phyloP scores from a whole-genome alignment of 2,888 invertebrate genomes.

The Dione juno region DNA sequence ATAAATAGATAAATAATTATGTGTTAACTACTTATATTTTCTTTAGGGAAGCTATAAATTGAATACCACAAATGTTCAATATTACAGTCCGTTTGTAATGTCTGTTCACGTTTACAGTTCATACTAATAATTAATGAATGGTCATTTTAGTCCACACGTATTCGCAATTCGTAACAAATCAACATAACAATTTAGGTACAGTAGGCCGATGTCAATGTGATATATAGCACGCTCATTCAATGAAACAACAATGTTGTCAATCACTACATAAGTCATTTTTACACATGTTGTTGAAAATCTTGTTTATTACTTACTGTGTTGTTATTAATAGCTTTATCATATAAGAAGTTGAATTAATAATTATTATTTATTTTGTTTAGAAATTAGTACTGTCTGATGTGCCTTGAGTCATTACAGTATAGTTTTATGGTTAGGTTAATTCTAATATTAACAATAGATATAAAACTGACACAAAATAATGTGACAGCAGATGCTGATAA shows the following conservation, averaged over 20 bases:
- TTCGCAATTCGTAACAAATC: constrained; percentile 3
- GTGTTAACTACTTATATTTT: too few species aligned
- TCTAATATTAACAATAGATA: background rate
- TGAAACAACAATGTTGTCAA: constrained; percentile 2
- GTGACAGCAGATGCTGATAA: background rate
- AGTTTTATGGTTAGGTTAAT: background rate
- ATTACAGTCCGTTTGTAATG: too few species aligned
- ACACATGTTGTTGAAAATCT: background rate
- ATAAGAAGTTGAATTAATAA: too few species aligned
- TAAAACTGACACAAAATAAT: background rate
- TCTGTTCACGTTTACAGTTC: too few species aligned
- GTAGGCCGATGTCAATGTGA: background rate
- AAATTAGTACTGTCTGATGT: too few species aligned
- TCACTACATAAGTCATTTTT: background rate
- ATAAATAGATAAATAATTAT: too few species aligned
- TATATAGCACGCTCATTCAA: background rate
- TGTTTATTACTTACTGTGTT: background rate
- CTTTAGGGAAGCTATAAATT: too few species aligned
- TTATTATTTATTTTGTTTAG: background rate
- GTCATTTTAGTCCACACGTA: background rate
- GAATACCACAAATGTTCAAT: too few species aligned
- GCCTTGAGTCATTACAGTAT: too few species aligned
- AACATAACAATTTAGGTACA: background rate
- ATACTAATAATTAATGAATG: too few species aligned
- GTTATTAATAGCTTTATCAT: too few species aligned